A percentile compares a stretch with the other conserved stretches of the same genome.
Conservation (phyloP, 2,888 invertebrate species). For the Harmothoe impar region DNA sequence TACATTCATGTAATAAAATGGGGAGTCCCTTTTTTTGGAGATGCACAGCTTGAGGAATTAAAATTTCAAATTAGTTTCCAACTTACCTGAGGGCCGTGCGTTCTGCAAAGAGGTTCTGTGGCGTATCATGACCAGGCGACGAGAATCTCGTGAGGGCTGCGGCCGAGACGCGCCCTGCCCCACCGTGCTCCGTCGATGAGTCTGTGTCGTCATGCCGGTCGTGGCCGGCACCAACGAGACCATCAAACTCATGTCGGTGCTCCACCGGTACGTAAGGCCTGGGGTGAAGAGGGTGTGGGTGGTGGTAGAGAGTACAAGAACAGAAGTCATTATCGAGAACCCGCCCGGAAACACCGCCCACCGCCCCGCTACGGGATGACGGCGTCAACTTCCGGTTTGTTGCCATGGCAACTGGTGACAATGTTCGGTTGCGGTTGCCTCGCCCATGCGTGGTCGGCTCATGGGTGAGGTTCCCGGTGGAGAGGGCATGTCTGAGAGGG, state of each 20-base stretch:
- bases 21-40: no score
- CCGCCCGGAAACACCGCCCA: background rate
- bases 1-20: no score
- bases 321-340: slow-evolving; percentile 9
- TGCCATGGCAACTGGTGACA: background rate
- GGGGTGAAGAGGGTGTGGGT: background rate
- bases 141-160: background rate
- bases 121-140: background rate
- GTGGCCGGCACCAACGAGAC: slow-evolving; percentile 52
- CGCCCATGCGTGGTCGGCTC: background rate
- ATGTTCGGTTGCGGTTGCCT: background rate
- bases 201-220: background rate
- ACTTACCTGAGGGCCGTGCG: slow-evolving; percentile 37
- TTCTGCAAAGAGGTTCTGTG: slow-evolving; percentile 42
- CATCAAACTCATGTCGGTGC: slow-evolving; percentile 68
- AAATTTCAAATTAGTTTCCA: no score
- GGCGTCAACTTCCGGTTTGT: background rate
- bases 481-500: background rate
- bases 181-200: background rate
- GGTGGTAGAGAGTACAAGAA: slow-evolving; percentile 41
- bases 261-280: slow-evolving; percentile 69
- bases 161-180: background rate
- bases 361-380: background rate
- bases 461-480: background rate
- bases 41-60: no score